Evolutionary conservation across 2,888 invertebrate species (phyloP).

Genomic region (Cryptocephalus moraei): DNA sequence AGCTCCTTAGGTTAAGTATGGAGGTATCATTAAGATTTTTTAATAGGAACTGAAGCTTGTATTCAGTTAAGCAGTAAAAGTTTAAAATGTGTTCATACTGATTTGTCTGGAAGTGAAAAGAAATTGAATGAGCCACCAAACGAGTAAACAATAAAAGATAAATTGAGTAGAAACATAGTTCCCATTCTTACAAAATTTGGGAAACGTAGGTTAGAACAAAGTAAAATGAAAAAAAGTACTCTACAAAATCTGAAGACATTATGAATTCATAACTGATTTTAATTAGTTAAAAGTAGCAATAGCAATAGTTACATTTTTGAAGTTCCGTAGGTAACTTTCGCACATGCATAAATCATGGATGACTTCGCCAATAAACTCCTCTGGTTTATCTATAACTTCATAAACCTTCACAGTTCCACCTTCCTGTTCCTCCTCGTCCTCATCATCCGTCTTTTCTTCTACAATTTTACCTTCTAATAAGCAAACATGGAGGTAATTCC

Average conservation of each 20-base stretch:
- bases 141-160: too few species aligned
- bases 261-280: too few species aligned
- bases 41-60: constrained; percentile 24
- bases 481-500: too few species aligned
- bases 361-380: constrained; percentile 28
- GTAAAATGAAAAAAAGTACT: too few species aligned
- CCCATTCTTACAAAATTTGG: too few species aligned
- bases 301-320: constrained; percentile 34
- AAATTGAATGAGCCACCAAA: too few species aligned
- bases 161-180: too few species aligned
- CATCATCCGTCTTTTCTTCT: constrained; percentile 10
- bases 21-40: constrained; percentile 19
- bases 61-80: constrained; percentile 21
- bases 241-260: too few species aligned
- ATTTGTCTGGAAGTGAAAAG: constrained; percentile 33
- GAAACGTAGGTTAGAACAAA: too few species aligned
- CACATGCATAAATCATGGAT: constrained; percentile 32
- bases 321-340: constrained; percentile 33
- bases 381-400: constrained; percentile 22
- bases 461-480: not conserved
- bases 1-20: constrained; percentile 17
- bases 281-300: too few species aligned
- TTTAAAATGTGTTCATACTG: constrained; percentile 26
- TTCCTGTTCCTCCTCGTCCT: constrained; percentile 9
- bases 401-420: constrained; percentile 10